Evolutionary conservation across 1,140 invertebrate species (phyloP), one percentile per base, ranked within the genome.

Genomic region (Lepidotrigona ventralis): DNA sequence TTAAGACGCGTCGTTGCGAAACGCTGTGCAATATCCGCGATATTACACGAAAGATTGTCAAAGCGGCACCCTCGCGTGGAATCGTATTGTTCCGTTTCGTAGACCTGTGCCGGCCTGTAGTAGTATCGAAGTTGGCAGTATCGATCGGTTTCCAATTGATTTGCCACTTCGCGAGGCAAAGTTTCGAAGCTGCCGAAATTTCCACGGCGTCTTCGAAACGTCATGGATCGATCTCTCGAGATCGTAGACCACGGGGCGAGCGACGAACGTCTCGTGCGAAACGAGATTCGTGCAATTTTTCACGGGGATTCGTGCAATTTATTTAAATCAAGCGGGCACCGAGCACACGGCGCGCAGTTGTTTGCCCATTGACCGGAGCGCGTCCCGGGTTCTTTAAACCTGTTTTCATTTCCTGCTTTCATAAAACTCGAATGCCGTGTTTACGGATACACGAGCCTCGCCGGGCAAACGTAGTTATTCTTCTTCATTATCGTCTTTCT

Each of bases 401-500:
- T 71, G 46, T 86, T 80, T 84, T 87, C 68, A 84, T 86, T 86
- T 83, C 71, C 60, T 72, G 84, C 73, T 85, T 83, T 85, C 69
- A 64, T 70, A 46, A 60, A 81, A 75, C 78, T 69, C 60, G 81
- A 86, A 64, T 79, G 78, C 81, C 51, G 79, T 84, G 74, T 86
- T 89, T 88, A 81, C 81, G 85, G 72, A 79, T 88, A 88, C 71
- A 66, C 39, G 71, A 12, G 14, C 68, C 64, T 60, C 46, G 54
- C 63, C 58, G 78, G 54, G 84, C 64, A 85, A 83, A 85, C 63
- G 60, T 68, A 78, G 83, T 64, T 76, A 83, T 79, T 70, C 68
- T 83, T 86, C 84, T 88, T 72, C 80, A 82, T 85, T 87, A 85
- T 80, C 78, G 70, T 79, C 81, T 83, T 74, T 79, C 70, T 79